Evolutionary conservation across 2,888 invertebrate species (phyloP).

Genomic region (Scaptomyza caliginosa): DNA sequence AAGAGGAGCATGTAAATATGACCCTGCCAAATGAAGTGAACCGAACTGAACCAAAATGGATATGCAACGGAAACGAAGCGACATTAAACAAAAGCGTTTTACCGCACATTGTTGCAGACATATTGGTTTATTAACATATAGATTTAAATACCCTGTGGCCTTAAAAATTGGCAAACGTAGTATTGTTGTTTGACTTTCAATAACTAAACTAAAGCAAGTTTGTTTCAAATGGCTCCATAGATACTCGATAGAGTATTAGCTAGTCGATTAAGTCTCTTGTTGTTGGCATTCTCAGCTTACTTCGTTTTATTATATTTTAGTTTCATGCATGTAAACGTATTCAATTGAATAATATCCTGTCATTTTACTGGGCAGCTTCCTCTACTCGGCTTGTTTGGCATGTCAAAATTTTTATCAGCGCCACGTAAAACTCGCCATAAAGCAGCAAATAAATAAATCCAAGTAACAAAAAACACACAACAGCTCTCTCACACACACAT

Average conservation of each 20-base stretch:
- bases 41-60: conserved; percentile 7
- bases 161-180: not conserved
- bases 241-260: conserved; percentile 20
- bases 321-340: conserved; percentile 78
- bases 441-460: conserved; percentile 73
- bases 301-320: conserved; percentile 65
- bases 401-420: conserved; percentile 76
- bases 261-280: conserved; percentile 9
- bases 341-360: conserved; percentile 83
- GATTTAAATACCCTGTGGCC: conserved; percentile 2
- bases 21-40: conserved; percentile 21
- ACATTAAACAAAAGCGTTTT: conserved; percentile 51
- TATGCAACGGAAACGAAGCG: conserved; percentile 32
- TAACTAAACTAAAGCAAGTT: too few relatives aligned
- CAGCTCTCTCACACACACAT: not conserved
- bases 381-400: conserved; percentile 51
- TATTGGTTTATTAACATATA: not conserved
- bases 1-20: conserved; percentile 50
- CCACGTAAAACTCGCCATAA: conserved; percentile 58
- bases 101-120: conserved; percentile 47
- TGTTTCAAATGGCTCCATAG: too few relatives aligned
- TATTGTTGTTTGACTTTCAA: too few relatives aligned
- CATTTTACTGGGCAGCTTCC: conserved; percentile 66
- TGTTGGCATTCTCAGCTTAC: conserved; percentile 12
- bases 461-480: conserved; percentile 15